A percentile compares a stretch with the other conserved stretches of the same genome.
These are phyloP conservation scores for Tokudaia tokunoshimensis DNA, from an alignment of 2,797 vertebrate genomes.

Conservation along the genomic window DNA sequence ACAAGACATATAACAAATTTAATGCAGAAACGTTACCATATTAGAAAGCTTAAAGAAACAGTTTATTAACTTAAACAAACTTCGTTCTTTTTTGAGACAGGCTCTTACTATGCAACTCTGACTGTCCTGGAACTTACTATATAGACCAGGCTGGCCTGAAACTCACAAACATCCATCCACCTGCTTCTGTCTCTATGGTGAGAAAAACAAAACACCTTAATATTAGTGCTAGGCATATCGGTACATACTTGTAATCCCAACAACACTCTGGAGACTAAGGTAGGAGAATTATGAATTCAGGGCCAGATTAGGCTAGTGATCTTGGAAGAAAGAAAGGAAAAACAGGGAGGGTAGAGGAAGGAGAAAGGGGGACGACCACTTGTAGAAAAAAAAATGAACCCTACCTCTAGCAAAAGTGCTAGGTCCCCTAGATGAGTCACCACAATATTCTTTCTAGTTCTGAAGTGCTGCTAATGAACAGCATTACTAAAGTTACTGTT, in stretches of 20 bases:
- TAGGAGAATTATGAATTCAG: neutral
- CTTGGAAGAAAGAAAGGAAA: neutral
- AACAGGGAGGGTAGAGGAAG: neutral
- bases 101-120: neutral
- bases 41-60: neutral
- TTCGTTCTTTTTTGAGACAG: neutral
- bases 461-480: neutral
- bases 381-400: neutral
- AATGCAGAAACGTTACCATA: neutral
- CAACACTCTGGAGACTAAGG: neutral
- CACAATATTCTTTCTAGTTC: neutral
- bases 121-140: neutral
- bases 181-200: neutral
- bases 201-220: neutral
- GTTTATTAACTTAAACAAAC: neutral
- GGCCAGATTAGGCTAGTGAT: neutral
- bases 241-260: neutral
- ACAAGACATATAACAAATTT: neutral
- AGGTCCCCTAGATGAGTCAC: neutral
- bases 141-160: neutral
- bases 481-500: neutral
- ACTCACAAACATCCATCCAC: neutral
- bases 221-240: neutral
- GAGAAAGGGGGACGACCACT: neutral
- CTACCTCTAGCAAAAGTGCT: neutral